Conservation (phyloP, 2,888 invertebrate genomes). For the Microplitis deprimator region DNA sequence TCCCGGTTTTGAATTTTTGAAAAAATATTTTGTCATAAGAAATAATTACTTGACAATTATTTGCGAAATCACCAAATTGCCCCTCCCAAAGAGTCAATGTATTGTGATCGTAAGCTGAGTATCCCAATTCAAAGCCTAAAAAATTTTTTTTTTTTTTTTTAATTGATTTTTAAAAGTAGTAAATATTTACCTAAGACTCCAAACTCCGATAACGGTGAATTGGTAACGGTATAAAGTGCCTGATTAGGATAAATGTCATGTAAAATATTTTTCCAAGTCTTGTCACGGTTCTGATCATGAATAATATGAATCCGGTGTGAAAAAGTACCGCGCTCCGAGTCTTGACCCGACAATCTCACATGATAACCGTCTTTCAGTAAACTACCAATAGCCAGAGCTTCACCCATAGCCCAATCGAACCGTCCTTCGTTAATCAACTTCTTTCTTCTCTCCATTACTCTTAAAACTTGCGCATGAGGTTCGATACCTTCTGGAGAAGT, state of each 20-base stretch:
- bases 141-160: neutral
- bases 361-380: constrained; percentile 83
- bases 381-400: constrained; percentile 84
- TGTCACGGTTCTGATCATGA: constrained; percentile 85
- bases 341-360: constrained; percentile 83
- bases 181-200: constrained; percentile 72
- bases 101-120: constrained; percentile 83
- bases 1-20: neutral
- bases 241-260: constrained; percentile 82
- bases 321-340: constrained; percentile 88
- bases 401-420: constrained; percentile 87
- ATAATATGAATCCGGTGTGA: constrained; percentile 84
- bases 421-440: constrained; percentile 75
- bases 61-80: constrained; percentile 90
- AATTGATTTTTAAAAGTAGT: neutral
- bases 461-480: constrained; percentile 73
- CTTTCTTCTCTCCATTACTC: constrained; percentile 72
- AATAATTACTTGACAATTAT: constrained; percentile 76
- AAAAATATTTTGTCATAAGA: neutral
- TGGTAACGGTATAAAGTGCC: constrained; percentile 83
- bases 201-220: constrained; percentile 85
- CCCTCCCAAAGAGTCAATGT: constrained; percentile 86
- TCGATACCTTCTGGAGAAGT: constrained; percentile 78
- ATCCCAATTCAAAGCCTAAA: constrained; percentile 85
- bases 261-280: constrained; percentile 73